A percentile compares a stretch with the other conserved stretches of the same genome.
phyloP scores from a whole-genome alignment of 2,888 invertebrate species.

The Elaeidobius kamerunicus region DNA sequence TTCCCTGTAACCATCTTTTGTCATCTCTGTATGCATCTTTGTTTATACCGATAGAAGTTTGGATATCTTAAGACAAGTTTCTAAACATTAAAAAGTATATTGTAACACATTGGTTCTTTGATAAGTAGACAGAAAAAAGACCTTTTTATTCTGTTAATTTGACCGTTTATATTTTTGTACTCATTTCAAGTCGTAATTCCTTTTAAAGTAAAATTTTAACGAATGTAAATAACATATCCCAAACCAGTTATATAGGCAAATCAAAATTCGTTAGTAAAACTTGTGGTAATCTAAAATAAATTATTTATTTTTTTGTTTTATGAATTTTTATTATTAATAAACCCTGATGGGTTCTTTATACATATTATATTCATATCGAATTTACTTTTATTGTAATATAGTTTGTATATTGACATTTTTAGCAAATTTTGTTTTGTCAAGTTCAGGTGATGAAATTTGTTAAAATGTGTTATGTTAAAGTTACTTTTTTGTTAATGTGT shows the following conservation, averaged over 20 bases:
- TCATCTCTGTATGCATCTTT: no score
- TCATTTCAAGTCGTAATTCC: neutral
- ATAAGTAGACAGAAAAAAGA: slow-evolving; percentile 11
- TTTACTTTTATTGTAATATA: slow-evolving; percentile 19
- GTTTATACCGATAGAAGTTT: no score
- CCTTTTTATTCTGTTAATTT: slow-evolving; percentile 18
- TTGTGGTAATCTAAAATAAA: slow-evolving; percentile 1
- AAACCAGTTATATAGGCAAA: slow-evolving; percentile 8
- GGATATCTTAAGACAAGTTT: neutral
- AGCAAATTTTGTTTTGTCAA: slow-evolving; percentile 17
- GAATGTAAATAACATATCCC: slow-evolving; percentile 20
- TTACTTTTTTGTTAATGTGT: slow-evolving; percentile 14
- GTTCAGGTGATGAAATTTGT: slow-evolving; percentile 16
- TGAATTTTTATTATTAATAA: neutral
- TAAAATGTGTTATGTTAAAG: slow-evolving; percentile 19
- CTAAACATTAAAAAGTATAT: slow-evolving; percentile 8
- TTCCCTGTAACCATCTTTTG: no score
- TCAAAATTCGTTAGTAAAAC: slow-evolving; percentile 4
- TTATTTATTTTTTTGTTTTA: slow-evolving; percentile 15
- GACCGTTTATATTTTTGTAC: slow-evolving; percentile 23
- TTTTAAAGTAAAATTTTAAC: slow-evolving; percentile 13
- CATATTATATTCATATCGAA: neutral
- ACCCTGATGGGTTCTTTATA: neutral
- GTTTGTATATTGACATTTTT: slow-evolving; percentile 21
- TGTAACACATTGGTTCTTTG: slow-evolving; percentile 10